These are phyloP conservation scores for Cantharis rufa DNA, from an alignment of 2,888 invertebrate species.

Conservation along the genomic window DNA sequence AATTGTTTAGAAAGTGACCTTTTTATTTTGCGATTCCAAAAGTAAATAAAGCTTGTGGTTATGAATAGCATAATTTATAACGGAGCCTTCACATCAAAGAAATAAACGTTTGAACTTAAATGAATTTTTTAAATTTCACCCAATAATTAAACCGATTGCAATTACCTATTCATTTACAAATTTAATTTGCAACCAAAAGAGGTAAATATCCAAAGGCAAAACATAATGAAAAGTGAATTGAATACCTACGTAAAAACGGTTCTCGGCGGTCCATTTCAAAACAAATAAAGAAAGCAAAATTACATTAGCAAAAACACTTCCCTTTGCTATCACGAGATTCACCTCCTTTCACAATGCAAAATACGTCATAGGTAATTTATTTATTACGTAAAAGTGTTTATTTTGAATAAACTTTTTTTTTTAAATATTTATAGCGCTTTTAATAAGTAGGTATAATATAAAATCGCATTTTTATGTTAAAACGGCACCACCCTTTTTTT, in stretches of 20 bases:
- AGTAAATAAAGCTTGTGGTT: not conserved
- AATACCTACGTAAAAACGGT: not conserved
- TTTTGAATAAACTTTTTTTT: not conserved
- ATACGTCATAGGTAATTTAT: not conserved
- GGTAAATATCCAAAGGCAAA: not conserved
- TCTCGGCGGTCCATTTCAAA: not conserved
- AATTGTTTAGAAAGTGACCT: not conserved
- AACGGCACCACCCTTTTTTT: not conserved
- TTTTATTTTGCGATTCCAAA: not conserved
- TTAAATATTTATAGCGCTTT: not conserved
- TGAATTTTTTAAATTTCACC: not conserved
- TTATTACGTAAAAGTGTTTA: not conserved
- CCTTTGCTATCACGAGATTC: conserved; percentile 19
- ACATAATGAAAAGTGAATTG: not conserved
- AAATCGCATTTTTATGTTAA: not conserved
- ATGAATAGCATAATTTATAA: not conserved
- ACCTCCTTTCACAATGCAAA: conserved; percentile 15
- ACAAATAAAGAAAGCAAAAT: conserved; percentile 1
- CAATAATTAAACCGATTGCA: not conserved
- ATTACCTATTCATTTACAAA: not conserved
- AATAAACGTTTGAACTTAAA: not conserved
- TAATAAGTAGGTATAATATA: not conserved
- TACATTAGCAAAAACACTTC: conserved; percentile 18
- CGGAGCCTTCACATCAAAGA: not conserved
- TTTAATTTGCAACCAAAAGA: not conserved